phyloP scores from a whole-genome alignment of 1,140 invertebrate species.

The Chionoecetes opilio region DNA sequence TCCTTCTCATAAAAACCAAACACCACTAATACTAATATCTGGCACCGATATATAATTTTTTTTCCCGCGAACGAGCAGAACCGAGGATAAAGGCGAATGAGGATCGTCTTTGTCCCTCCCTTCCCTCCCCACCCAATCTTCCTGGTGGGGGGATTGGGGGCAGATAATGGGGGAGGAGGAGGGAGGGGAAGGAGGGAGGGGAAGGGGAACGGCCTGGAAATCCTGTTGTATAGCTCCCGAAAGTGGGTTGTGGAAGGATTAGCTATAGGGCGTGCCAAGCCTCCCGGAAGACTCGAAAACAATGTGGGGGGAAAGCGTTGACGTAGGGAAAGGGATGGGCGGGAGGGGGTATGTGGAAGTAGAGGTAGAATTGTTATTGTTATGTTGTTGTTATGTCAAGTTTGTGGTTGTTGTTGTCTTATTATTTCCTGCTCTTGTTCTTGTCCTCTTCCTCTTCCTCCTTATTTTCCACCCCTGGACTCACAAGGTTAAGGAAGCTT shows the following conservation, averaged over 20 bases:
- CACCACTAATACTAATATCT: constrained; percentile 1
- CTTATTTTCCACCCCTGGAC: not conserved
- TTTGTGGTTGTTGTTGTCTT: not conserved
- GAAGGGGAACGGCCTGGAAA: not conserved
- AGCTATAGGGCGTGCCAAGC: not conserved
- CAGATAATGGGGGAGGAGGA: not conserved
- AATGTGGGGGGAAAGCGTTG: too few relatives aligned
- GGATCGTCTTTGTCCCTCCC: not conserved
- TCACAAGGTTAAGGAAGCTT: too few relatives aligned
- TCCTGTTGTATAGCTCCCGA: not conserved
- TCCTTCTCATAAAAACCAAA: not conserved
- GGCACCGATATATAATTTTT: too few relatives aligned
- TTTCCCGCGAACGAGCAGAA: not conserved
- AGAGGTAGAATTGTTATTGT: not conserved
- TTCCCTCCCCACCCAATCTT: not conserved
- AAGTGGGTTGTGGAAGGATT: not conserved
- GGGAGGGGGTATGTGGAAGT: not conserved
- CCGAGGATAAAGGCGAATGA: not conserved
- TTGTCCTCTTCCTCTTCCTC: not conserved
- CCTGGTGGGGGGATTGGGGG: not conserved
- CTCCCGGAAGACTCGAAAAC: not conserved
- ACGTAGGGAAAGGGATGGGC: not conserved
- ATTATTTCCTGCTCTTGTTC: not conserved
- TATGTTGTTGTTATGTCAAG: not conserved
- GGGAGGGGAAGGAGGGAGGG: not conserved